Conservation (phyloP, 2,113 vertebrate genomes). For the Laticauda colubrina region DNA sequence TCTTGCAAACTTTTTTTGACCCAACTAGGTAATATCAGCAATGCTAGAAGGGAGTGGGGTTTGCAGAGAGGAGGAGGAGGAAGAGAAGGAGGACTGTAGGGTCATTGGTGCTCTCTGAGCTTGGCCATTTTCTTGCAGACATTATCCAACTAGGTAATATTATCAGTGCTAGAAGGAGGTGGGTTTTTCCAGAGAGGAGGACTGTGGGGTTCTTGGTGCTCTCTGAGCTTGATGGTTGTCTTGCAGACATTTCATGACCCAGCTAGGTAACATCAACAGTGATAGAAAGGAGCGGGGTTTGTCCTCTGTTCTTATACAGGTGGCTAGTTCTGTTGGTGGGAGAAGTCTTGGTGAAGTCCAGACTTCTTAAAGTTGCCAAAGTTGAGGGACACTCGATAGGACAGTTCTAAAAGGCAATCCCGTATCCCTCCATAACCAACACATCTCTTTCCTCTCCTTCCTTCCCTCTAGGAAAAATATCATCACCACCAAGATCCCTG, state of each 20-base stretch:
- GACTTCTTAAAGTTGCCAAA: neutral
- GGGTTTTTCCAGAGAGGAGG: no score
- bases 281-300: no score
- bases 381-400: neutral
- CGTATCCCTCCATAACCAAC: neutral
- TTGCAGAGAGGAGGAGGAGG: no score
- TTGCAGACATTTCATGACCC: neutral
- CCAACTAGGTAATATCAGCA: neutral
- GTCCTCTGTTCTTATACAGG: neutral
- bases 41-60: no score
- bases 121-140: no score
- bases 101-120: no score
- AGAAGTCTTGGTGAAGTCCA: neutral
- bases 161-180: no score
- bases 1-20: neutral
- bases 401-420: neutral
- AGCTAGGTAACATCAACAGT: neutral
- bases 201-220: neutral
- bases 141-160: no score
- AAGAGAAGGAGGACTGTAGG: no score
- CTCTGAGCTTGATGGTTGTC: neutral
- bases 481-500: slow-evolving; percentile 82
- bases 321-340: neutral
- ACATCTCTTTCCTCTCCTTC: no score
- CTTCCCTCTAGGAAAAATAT: slow-evolving; percentile 75